These are phyloP conservation scores for Smithornis capensis DNA, from an alignment of 2,113 vertebrate species.

Conservation along the genomic window DNA sequence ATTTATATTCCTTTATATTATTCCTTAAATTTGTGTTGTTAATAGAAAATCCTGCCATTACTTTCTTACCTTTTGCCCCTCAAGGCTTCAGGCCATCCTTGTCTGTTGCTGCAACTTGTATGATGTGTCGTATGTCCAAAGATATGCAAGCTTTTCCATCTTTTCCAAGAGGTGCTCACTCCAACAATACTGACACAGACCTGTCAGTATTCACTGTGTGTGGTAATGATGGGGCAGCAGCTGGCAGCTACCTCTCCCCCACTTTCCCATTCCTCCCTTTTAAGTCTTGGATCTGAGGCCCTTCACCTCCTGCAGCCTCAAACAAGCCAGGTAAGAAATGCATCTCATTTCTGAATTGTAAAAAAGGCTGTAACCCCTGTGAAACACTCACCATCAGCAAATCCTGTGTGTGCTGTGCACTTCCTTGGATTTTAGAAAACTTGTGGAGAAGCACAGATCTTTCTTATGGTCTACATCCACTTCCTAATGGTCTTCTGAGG, in stretches of 20 bases:
- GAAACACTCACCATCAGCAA: neutral
- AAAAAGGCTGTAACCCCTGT: neutral
- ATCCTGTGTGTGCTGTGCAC: fast-evolving
- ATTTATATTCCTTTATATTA: neutral
- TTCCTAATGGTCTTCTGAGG: neutral
- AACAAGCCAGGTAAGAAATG: neutral
- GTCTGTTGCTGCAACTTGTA: neutral
- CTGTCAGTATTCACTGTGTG: fast-evolving
- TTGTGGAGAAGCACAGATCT: neutral
- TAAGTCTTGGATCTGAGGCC: neutral
- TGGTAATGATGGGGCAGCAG: neutral
- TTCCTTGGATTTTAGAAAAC: neutral
- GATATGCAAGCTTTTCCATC: neutral
- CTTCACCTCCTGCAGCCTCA: neutral
- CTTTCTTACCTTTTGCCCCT: neutral
- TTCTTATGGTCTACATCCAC: neutral
- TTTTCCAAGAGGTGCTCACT: neutral
- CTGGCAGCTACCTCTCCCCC: neutral
- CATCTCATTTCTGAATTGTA: neutral
- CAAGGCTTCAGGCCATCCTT: neutral
- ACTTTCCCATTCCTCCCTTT: neutral
- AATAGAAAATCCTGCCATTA: neutral
- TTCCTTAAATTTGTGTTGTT: neutral
- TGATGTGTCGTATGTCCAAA: neutral
- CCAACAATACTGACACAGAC: neutral